These are phyloP conservation scores for Smutsia gigantea DNA, from an alignment of 2,797 vertebrate genomes.

Conservation along the genomic window DNA sequence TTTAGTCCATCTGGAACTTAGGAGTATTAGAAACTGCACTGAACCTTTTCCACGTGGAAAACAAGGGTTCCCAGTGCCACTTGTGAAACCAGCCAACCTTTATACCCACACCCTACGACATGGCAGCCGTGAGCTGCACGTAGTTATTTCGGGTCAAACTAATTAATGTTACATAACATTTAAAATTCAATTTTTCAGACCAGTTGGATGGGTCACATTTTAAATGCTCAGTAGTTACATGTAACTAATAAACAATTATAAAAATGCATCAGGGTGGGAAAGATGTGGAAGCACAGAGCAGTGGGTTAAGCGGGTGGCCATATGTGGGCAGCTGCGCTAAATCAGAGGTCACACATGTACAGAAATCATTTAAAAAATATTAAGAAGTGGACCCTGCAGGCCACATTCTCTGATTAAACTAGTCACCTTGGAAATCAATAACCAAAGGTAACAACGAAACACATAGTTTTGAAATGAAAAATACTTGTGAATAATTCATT, in stretches of 20 bases:
- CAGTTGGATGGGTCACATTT: background rate
- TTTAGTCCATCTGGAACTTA: fast-evolving
- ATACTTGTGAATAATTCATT: fast-evolving
- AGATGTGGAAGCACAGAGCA: fast-evolving
- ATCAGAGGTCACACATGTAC: no score
- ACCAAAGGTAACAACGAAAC: background rate
- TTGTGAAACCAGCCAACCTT: background rate
- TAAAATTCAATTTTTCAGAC: background rate
- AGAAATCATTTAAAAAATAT: no score
- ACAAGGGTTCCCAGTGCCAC: fast-evolving
- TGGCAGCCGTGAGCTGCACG: fast-evolving
- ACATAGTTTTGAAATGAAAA: background rate
- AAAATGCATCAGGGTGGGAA: fast-evolving
- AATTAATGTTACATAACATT: no score
- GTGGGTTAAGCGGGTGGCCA: fast-evolving
- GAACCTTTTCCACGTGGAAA: fast-evolving
- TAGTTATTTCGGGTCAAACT: background rate
- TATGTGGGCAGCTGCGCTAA: fast-evolving
- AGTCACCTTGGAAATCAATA: background rate
- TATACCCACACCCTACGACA: fast-evolving
- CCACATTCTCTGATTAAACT: no score
- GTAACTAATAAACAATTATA: background rate
- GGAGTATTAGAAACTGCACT: fast-evolving
- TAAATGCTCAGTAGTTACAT: fast-evolving
- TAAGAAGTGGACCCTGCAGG: fast-evolving